Conservation (phyloP, 2,888 invertebrate genomes). For the Drosophila eohydei region DNA sequence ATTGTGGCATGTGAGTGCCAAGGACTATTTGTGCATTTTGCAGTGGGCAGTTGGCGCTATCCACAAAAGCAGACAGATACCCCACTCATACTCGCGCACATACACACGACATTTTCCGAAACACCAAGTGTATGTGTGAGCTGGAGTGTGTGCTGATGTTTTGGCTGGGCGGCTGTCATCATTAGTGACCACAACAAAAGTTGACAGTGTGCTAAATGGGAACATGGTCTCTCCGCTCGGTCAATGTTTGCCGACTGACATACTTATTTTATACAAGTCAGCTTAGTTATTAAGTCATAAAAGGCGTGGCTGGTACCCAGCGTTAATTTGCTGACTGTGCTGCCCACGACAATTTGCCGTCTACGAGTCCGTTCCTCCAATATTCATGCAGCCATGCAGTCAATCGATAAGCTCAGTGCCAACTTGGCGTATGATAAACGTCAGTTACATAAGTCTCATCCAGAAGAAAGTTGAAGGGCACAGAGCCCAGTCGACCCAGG, state of each 20-base stretch:
- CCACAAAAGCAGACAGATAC: conserved; percentile 35
- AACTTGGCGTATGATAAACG: conserved; percentile 58
- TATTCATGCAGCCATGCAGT: conserved; percentile 21
- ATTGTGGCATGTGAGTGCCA: conserved; percentile 35
- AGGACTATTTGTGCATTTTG: conserved; percentile 59
- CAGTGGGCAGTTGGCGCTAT: conserved; percentile 33
- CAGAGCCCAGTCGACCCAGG: conserved; percentile 16
- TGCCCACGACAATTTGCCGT: conserved; percentile 32
- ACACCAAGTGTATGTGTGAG: background rate
- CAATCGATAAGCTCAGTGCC: conserved; percentile 55
- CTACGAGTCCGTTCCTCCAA: background rate
- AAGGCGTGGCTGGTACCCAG: conserved; percentile 52
- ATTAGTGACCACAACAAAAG: conserved; percentile 80
- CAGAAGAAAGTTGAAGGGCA: conserved; percentile 7
- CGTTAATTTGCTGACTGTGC: conserved; percentile 62
- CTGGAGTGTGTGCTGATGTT: conserved; percentile 54
- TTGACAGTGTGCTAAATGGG: conserved; percentile 76
- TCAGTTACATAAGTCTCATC: conserved; percentile 49
- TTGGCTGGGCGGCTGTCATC: conserved; percentile 74
- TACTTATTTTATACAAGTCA: conserved; percentile 44
- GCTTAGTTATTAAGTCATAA: conserved; percentile 71
- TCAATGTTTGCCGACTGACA: conserved; percentile 26
- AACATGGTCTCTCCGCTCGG: conserved; percentile 42
- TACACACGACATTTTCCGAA: conserved; percentile 12
- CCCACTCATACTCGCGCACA: background rate